These are phyloP conservation scores for Neogobius melanostomus DNA, from an alignment of 2,113 vertebrate species.

Conservation along the genomic window DNA sequence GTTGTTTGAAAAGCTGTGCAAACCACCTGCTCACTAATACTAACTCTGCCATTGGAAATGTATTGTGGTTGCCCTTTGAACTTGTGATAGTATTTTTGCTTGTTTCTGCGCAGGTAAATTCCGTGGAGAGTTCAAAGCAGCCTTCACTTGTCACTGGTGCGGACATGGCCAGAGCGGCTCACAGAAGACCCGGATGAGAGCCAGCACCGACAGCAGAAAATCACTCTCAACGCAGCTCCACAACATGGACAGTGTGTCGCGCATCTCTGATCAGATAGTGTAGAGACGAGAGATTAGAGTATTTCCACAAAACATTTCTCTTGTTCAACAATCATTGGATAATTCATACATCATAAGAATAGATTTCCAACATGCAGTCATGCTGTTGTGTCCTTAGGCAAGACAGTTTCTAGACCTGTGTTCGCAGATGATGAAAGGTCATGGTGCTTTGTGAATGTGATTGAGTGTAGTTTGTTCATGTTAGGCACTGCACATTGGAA, in stretches of 20 bases:
- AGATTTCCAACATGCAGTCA: no score
- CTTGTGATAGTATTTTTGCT: background rate
- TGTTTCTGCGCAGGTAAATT: conserved; percentile 85
- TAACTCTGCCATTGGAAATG: no score
- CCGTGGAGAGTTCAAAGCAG: conserved; percentile 94
- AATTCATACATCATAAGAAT: no score
- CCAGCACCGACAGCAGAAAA: conserved; percentile 89
- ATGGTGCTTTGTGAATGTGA: no score
- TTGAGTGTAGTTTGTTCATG: no score
- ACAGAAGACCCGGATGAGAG: conserved; percentile 72
- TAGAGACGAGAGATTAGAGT: conserved; percentile 50
- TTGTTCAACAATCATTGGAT: background rate
- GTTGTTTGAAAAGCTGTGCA: no score
- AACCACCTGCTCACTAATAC: no score
- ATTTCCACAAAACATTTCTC: background rate
- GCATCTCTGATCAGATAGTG: conserved; percentile 87
- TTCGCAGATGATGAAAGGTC: no score
- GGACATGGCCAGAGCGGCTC: conserved; percentile 65
- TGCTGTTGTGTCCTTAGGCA: no score
- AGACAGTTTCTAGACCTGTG: no score
- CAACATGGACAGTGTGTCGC: conserved; percentile 86
- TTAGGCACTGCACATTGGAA: no score
- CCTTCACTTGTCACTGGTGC: conserved; percentile 87
- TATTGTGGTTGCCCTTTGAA: no score
- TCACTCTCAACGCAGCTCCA: conserved; percentile 91